A percentile compares a stretch with the other conserved stretches of the same genome.
Evolutionary conservation across 1,140 invertebrate genomes (phyloP).

Genomic region (Whitmania pigra): DNA sequence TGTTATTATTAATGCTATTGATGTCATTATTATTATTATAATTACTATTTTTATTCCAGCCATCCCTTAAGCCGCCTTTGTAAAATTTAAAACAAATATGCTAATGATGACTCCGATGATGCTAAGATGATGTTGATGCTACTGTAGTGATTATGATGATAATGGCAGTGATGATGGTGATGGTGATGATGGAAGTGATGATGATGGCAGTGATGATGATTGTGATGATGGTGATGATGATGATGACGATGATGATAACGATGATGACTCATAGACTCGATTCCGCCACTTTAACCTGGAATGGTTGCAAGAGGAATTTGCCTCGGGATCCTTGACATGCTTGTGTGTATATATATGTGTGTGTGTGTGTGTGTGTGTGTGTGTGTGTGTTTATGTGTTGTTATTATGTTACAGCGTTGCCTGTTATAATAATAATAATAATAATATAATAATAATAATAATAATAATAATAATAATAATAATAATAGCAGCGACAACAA

Average conservation of each 20-base stretch:
- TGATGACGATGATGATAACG: neutral
- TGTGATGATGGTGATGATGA: neutral
- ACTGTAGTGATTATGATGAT: no score
- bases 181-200: neutral
- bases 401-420: neutral
- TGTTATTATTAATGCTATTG: neutral
- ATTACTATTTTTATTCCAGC: neutral
- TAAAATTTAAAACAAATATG: no score
- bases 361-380: slow-evolving; percentile 13
- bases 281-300: no score
- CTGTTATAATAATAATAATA: no score
- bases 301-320: neutral
- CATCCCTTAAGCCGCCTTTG: neutral
- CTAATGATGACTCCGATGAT: no score
- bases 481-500: no score
- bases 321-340: neutral
- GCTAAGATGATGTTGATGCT: no score
- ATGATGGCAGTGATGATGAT: slow-evolving; percentile 11
- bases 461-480: no score
- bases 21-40: neutral
- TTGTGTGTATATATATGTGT: slow-evolving; percentile 3
- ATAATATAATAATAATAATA: no score
- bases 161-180: slow-evolving; percentile 43
- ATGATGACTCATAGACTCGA: neutral
- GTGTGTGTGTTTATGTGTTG: slow-evolving; percentile 9